Conservation (phyloP, 2,797 vertebrate genomes). For the Rhyacichthys aspro region DNA sequence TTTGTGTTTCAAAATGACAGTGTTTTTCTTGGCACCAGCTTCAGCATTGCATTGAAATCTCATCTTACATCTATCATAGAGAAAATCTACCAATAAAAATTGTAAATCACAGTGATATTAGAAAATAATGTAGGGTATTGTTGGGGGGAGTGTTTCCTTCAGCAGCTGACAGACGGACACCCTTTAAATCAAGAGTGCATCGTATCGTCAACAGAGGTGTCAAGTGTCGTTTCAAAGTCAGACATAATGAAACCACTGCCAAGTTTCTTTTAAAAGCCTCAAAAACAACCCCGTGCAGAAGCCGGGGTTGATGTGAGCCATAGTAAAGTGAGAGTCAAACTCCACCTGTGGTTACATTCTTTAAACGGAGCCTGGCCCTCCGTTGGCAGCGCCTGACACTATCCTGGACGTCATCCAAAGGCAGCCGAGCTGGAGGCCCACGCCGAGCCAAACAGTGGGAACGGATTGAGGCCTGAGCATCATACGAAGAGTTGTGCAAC, state of each 20-base stretch:
- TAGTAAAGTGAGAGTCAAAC: conserved; percentile 62
- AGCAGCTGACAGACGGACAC: conserved; percentile 52
- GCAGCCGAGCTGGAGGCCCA: conserved; percentile 49
- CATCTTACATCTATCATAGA: conserved; percentile 50
- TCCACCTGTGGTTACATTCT: conserved; percentile 71
- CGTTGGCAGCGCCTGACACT: conserved; percentile 58
- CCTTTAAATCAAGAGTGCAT: conserved; percentile 49
- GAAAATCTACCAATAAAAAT: conserved; percentile 53
- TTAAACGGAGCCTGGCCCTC: conserved; percentile 52
- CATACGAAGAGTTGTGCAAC: conserved; percentile 50
- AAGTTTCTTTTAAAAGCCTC: conserved; percentile 54
- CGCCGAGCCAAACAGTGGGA: conserved; percentile 60
- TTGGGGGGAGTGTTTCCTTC: conserved; percentile 43
- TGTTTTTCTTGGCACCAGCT: conserved; percentile 37
- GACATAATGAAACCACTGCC: conserved; percentile 47
- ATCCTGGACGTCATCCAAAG: conserved; percentile 61
- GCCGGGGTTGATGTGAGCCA: conserved; percentile 44
- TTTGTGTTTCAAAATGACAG: conserved; percentile 43
- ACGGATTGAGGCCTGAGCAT: conserved; percentile 57
- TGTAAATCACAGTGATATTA: conserved; percentile 52
- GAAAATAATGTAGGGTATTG: conserved; percentile 43
- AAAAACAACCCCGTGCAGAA: conserved; percentile 54
- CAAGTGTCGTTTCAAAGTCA: conserved; percentile 63
- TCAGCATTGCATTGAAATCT: conserved; percentile 24
- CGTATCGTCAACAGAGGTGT: conserved; percentile 40